Evolutionary conservation across 2,797 vertebrate species (phyloP).

Genomic region (Xiphophorus birchmanni): DNA sequence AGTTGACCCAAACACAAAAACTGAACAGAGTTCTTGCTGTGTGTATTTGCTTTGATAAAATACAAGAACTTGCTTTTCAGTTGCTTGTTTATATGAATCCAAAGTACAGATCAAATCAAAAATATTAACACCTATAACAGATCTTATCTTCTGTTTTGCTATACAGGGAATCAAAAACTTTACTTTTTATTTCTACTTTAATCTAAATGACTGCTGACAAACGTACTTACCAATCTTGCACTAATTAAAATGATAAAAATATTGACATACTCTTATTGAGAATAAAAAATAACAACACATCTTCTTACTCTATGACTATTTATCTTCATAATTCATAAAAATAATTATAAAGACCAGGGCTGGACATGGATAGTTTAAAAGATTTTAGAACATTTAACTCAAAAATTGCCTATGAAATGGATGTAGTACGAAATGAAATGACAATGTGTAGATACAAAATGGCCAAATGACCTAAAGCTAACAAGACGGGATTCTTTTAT

Average conservation of each 20-base stretch:
- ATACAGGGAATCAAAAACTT: not conserved
- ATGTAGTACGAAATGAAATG: not conserved
- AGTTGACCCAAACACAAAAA: not conserved
- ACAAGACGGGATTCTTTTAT: constrained; percentile 39
- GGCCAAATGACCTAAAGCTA: not conserved
- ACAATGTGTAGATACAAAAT: not conserved
- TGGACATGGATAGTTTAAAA: not conserved
- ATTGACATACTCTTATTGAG: not conserved
- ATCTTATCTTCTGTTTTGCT: not conserved
- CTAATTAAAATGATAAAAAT: not conserved
- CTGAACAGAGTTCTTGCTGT: not conserved
- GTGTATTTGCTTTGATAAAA: not conserved
- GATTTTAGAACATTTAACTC: not conserved
- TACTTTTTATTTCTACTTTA: not conserved
- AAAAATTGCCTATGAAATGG: not conserved
- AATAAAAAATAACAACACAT: not conserved
- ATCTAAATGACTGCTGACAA: not conserved
- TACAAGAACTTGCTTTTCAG: not conserved
- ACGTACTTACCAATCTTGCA: not conserved
- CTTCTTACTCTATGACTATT: not conserved
- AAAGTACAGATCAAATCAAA: not conserved
- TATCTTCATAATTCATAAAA: not conserved
- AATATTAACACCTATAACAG: not conserved
- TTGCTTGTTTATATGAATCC: not conserved
- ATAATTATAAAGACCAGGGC: not conserved